These are phyloP conservation scores for Octodon degus DNA, from an alignment of 2,113 vertebrate genomes.

Conservation along the genomic window DNA sequence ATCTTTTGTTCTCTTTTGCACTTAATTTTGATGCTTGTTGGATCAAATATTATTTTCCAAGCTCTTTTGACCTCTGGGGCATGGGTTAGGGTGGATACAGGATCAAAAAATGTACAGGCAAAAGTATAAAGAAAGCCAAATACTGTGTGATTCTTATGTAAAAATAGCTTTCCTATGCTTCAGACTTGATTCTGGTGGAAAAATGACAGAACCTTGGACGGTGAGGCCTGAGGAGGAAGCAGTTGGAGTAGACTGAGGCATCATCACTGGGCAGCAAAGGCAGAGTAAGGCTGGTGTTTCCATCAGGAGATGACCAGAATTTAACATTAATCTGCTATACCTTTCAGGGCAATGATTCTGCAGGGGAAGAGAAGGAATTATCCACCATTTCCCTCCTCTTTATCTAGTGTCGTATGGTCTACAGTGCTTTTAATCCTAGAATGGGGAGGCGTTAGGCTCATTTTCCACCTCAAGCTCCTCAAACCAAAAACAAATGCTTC, in stretches of 20 bases:
- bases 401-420: background rate
- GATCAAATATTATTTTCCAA: background rate
- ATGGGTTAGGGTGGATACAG: background rate
- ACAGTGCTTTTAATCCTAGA: constrained; percentile 34
- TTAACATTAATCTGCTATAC: background rate
- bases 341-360: background rate
- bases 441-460: background rate
- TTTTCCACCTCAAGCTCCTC: background rate
- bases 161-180: constrained; percentile 44
- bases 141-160: background rate
- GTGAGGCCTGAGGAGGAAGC: background rate
- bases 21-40: constrained; percentile 43
- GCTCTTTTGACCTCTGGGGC: background rate
- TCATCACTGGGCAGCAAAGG: background rate
- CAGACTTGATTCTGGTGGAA: background rate
- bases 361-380: constrained; percentile 38
- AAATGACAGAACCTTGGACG: background rate
- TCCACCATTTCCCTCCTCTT: background rate
- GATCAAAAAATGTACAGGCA: background rate
- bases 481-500: background rate
- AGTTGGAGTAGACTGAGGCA: background rate
- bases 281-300: background rate
- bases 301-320: background rate
- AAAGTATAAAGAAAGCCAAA: background rate
- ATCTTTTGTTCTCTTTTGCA: background rate